Conservation (phyloP, 2,797 vertebrate genomes). For the Odontamblyopus rebecca region DNA sequence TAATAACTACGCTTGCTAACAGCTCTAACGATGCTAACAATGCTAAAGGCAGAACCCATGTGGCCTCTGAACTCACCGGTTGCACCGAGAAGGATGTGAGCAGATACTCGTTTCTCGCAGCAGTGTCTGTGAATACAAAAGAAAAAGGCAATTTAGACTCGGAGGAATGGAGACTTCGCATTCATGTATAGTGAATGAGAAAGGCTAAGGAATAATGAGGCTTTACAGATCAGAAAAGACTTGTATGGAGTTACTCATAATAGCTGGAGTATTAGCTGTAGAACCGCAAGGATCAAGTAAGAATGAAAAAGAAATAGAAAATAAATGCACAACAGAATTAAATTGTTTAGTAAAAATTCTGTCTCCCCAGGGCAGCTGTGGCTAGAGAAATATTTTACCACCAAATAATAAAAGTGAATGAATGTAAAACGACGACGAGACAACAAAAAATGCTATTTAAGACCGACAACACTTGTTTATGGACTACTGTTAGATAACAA, state of each 20-base stretch:
- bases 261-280: background rate
- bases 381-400: no score
- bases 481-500: no score
- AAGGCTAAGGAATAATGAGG: background rate
- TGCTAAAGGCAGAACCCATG: slow-evolving; percentile 13
- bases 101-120: slow-evolving; percentile 27
- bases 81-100: slow-evolving; percentile 27
- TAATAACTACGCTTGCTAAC: slow-evolving; percentile 9
- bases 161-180: background rate
- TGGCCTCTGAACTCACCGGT: slow-evolving; percentile 60
- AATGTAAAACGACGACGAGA: no score
- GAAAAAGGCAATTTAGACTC: slow-evolving; percentile 4
- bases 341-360: no score
- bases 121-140: slow-evolving; percentile 60
- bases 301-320: no score
- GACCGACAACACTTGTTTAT: no score
- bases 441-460: no score
- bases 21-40: background rate
- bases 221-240: background rate
- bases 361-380: no score
- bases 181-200: background rate
- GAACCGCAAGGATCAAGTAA: background rate
- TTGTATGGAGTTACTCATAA: background rate
- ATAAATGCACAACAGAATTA: no score
- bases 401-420: no score